These are phyloP conservation scores for Nothoprocta perdicaria DNA, from an alignment of 2,113 vertebrate genomes.

Conservation along the genomic window DNA sequence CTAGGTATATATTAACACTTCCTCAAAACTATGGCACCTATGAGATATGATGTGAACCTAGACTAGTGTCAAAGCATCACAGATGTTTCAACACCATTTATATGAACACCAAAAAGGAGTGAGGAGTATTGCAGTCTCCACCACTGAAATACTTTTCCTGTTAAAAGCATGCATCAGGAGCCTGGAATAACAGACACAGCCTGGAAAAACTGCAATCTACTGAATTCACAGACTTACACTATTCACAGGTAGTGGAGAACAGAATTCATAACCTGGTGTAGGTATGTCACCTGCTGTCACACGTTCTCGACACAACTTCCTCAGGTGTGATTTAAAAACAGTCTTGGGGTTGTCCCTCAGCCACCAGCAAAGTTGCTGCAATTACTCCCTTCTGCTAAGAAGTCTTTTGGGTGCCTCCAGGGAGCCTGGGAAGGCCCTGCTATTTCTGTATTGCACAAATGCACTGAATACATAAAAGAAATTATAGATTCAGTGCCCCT, in stretches of 20 bases:
- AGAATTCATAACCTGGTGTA: background rate
- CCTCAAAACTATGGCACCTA: background rate
- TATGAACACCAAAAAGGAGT: background rate
- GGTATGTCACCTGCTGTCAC: background rate
- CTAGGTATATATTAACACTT: background rate
- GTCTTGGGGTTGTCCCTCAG: constrained; percentile 6
- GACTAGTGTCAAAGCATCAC: background rate
- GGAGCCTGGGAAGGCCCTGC: background rate
- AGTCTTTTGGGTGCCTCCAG: constrained; percentile 34
- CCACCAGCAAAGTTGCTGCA: constrained; percentile 11
- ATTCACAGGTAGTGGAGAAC: background rate
- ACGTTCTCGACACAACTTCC: background rate
- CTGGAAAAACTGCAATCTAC: background rate
- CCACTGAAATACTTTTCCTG: background rate
- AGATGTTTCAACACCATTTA: background rate
- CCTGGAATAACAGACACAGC: background rate
- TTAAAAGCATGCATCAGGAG: background rate
- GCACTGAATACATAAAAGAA: background rate
- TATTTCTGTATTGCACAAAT: constrained; percentile 2
- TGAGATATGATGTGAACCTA: background rate
- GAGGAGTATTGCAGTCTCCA: background rate
- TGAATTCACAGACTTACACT: background rate
- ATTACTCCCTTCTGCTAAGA: constrained; percentile 3
- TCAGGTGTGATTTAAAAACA: constrained; percentile 25
- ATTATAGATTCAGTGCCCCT: constrained; percentile 41